Base-by-base conservation (phyloP, 2,888 invertebrate species). In the Alloplasta piceator region DNA sequence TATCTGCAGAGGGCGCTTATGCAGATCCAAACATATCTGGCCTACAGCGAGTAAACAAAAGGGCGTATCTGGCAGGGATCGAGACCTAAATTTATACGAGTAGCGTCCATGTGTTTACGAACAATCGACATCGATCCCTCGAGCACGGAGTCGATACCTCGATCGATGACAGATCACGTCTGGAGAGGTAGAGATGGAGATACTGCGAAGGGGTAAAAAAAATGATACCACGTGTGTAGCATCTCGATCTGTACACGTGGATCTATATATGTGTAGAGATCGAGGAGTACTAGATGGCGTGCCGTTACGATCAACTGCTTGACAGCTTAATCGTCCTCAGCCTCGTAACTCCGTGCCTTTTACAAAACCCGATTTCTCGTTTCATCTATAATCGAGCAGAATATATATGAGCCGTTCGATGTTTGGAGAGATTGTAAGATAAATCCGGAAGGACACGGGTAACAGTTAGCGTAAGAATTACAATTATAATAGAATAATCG, bases 291-390 rank as follows among this genome's bases (percentile, higher is more conserved):
- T 66, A 50, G 68, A 80, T 79, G 78, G 76, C 78, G 78, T 82
- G 82, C 78, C 74, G 82, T 68, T 77, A 46, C 63, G 80, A 84
- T 82, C 81, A 80, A 71, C 50, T 58, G 80, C 82, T 76, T 84
- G 84, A 84, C 83, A 78, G 80, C 82, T 84, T 84, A 84, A 84
- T 84, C 82, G 82, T 64, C 52, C 52, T 61, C 71, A 26, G 14
- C 64, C 55, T 56, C 48, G 58, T 67, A 26, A 26, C 26, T 26
- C 26, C 26, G 55, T 72, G 72, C 64, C 63, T 38, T 78, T 66
- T 74, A 73, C 56, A 52, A 73, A 73, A 75, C 55, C 75, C 26
- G 26, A 26, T 26, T 50, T 75, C 60, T 50, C 60, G 10, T 43
- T 46, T 12, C 26, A 68, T 73, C 77, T 48, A 63, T 63, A 68